Percentiles rank a stretch among this genome's conserved stretches.
Conservation (phyloP, 2,113 vertebrate species). For the Dasyurus viverrinus region DNA sequence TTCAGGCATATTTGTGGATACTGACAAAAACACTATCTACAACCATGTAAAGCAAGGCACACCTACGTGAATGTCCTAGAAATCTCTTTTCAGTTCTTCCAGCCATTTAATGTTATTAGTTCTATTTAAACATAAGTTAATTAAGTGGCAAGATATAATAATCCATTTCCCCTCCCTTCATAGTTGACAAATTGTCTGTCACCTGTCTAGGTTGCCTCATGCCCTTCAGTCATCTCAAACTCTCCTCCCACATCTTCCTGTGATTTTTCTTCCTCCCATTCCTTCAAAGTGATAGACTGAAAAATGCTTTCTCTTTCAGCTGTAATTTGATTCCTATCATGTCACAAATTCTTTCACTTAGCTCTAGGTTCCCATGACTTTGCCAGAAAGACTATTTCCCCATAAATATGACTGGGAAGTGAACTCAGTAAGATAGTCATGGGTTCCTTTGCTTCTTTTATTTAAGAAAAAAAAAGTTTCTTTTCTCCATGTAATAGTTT, state of each 20-base stretch:
- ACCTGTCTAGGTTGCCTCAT: background rate
- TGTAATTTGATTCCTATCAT: background rate
- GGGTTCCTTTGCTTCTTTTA: background rate
- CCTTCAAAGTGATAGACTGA: background rate
- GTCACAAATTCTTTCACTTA: background rate
- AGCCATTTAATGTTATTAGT: rapidly evolving
- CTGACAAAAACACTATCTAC: background rate
- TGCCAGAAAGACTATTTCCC: background rate
- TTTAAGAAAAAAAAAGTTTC: background rate
- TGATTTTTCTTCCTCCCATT: background rate
- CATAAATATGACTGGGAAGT: background rate
- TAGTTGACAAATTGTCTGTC: background rate
- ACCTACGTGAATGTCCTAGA: background rate
- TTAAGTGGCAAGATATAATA: background rate
- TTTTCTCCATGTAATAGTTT: rapidly evolving
- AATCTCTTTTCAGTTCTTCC: background rate
- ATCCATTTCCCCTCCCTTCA: background rate
- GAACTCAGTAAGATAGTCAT: background rate
- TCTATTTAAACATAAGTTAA: background rate
- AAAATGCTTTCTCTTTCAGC: background rate
- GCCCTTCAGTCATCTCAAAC: background rate
- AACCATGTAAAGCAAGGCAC: background rate
- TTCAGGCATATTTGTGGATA: background rate
- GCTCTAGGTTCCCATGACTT: background rate
- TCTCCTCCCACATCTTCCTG: background rate